These are phyloP conservation scores for Bombycilla garrulus DNA, from an alignment of 2,113 vertebrate species.

Conservation along the genomic window DNA sequence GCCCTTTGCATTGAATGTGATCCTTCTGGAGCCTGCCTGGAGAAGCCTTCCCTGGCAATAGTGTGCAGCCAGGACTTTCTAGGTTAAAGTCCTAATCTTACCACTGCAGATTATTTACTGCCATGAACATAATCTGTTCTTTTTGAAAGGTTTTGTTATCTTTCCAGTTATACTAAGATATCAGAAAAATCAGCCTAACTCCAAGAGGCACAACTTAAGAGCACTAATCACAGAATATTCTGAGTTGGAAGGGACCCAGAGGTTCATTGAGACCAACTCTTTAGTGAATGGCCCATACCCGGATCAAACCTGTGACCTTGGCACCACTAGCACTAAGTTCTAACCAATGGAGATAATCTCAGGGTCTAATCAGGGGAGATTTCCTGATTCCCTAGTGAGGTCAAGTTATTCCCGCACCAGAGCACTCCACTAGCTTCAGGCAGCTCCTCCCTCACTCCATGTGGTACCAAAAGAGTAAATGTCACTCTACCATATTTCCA, in stretches of 20 bases:
- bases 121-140: not conserved
- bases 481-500: not conserved
- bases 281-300: not conserved
- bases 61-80: not conserved
- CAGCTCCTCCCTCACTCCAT: not conserved
- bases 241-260: not conserved
- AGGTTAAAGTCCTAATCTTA: not conserved
- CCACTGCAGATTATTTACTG: not conserved
- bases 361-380: not conserved
- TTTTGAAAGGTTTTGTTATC: not conserved
- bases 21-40: not conserved
- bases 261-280: not conserved
- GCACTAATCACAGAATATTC: not conserved
- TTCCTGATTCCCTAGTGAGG: not conserved
- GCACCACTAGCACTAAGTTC: not conserved
- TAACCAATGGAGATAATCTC: not conserved
- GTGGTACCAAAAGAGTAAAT: not conserved
- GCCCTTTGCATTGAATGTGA: not conserved
- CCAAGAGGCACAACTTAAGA: not conserved
- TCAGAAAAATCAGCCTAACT: not conserved
- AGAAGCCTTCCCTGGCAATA: not conserved
- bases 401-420: not conserved
- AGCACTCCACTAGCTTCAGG: not conserved
- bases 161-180: not conserved
- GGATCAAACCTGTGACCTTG: not conserved